Conservation (phyloP, 2,113 vertebrate genomes). For the Holacanthus passer region DNA sequence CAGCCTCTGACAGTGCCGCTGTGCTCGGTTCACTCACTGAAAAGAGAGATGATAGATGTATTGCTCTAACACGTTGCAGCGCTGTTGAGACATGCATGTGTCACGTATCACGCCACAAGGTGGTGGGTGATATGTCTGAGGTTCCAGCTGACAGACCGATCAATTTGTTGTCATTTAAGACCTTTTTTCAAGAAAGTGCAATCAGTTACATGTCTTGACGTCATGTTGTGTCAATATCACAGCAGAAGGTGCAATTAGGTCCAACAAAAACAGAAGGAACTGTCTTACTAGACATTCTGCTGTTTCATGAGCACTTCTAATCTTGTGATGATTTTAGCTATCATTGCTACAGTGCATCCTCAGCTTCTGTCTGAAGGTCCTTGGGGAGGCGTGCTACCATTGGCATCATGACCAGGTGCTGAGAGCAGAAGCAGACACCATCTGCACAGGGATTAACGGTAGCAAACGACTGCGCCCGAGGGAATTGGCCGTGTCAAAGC, state of each 20-base stretch:
- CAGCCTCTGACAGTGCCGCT: neutral
- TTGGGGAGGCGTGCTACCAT: neutral
- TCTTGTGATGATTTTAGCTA: too few species aligned
- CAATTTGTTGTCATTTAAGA: too few species aligned
- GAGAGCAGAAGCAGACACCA: neutral
- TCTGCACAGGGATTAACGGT: neutral
- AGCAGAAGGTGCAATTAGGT: neutral
- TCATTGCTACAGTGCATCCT: neutral
- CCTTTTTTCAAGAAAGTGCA: too few species aligned
- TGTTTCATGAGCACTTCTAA: neutral
- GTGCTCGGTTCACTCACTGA: neutral
- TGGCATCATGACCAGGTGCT: neutral
- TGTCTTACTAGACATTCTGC: neutral
- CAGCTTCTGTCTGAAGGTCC: neutral
- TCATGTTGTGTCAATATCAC: neutral
- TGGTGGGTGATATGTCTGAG: neutral
- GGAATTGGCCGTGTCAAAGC: neutral
- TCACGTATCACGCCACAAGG: constrained; percentile 16
- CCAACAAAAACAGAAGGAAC: neutral
- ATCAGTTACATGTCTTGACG: neutral
- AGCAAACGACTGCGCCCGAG: neutral
- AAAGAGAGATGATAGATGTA: constrained; percentile 35
- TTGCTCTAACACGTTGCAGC: constrained; percentile 2
- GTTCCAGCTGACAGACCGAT: constrained; percentile 20
- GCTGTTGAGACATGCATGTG: constrained; percentile 18